Evolutionary conservation across 2,888 invertebrate genomes (phyloP), one percentile per base, ranked within the genome.

Genomic region (Erebia ligea): DNA sequence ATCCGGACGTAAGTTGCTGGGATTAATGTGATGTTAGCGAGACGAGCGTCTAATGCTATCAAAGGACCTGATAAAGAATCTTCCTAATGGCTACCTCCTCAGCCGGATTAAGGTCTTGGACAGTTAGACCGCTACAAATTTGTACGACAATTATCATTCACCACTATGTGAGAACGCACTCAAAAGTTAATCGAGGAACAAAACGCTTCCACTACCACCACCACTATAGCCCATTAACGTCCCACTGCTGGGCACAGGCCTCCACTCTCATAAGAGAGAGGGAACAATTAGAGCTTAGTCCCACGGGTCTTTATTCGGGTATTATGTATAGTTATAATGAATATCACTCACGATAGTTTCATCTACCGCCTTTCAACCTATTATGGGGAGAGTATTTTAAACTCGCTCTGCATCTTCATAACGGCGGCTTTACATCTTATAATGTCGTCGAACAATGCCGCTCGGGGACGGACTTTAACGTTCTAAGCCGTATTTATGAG

Each of bases 401-500:
- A 76, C 67, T 76, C 69, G 54, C 67, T 69, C 73, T 71, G 59
- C 75, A 68, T 74, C 63, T 52, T 67, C 67, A 73, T 75, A 73
- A 75, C 68, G 73, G 73, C 57, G 63, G 72, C 69, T 71, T 75
- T 74, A 75, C 70, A 69, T 74, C 72, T 71, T 71, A 76, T 74
- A 75, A 76, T 74, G 74, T 72, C 72, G 70, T 58, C 73, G 73
- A 69, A 76, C 77, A 76, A 77, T 75, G 75, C 70, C 67, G 61
- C 64, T 67, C 67, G 70, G 73, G 73, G 71, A 69, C 73, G 70
- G 69, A 70, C 75, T 78, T 77, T 76, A 77, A 76, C 76, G 76
- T 76, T 77, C 71, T 78, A 77, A 78, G 77, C 77, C 75, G 70
- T 77, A 77, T 79, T 79, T 78, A 77, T 77, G 77, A 76, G 76